Evolutionary conservation across 1,140 invertebrate genomes (phyloP), one percentile per base, ranked within the genome.

Genomic region (Acromyrmex charruanus): DNA sequence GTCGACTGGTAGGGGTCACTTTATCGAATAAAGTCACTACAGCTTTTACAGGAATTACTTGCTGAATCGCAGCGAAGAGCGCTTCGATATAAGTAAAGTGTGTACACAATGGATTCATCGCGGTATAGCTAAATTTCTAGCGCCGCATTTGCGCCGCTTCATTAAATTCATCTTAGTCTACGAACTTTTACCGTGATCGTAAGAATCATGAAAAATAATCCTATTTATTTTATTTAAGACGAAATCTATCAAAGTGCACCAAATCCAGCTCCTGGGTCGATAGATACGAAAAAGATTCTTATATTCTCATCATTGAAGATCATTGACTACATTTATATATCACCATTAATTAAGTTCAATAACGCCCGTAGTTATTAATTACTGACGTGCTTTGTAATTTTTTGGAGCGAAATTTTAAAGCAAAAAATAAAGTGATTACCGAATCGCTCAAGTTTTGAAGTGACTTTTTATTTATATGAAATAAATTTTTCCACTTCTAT

Each of bases 11-110:
- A 63, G 71, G 44, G 51, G 66, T 65, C 58, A 72, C 77, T 88
- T 72, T 65, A 88, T 89, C 77, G 63, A 63, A 87, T 88, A 91
- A 93, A 93, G 89, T 92, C 91, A 87, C 88, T 90, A 68, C 90
- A 85, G 87, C 88, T 90, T 87, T 84, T 80, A 88, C 16, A 85
- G 69, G 28, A 81, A 91, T 89, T 91, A 81, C 88, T 85, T 61
- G 44, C 28, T 53, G 69, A 79, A 79, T 89, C 66, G 87, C 66
- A 49, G 82, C 80, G 80, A 58, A 39, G 69, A 39, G 10, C 25
- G 69, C 55, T 75, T 74, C 69, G 51, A 75, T 44, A 59, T 74
- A 84, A 84, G 80, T 84, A 84, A 74, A 84, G 55, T 84, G 55
- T 84, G 80, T 75, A 74, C 69, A 61, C 80, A 63, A 84, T 49